Conservation (phyloP, 30 jellyfish, hydroid and myxozoan species). For the Hydra vulgaris region DNA sequence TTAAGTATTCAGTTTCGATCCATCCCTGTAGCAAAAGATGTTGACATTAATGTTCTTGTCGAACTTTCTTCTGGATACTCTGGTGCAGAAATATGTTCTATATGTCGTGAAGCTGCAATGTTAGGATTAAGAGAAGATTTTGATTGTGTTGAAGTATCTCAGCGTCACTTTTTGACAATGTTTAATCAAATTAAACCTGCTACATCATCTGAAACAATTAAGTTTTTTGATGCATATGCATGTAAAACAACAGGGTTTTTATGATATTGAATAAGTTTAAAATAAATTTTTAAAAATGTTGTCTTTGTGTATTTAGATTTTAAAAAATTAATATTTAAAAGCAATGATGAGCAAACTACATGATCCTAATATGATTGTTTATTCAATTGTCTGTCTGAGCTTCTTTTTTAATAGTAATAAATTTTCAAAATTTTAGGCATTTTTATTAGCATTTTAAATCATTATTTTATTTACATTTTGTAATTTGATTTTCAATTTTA, state of each 20-base stretch:
- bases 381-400: no score
- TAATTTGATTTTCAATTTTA: no score
- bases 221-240: constrained; percentile 35
- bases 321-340: background rate
- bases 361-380: no score
- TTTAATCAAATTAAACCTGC: constrained; percentile 54
- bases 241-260: constrained; percentile 4
- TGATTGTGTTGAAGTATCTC: constrained; percentile 27
- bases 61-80: constrained; percentile 61
- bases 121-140: constrained; percentile 59
- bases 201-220: constrained; percentile 20
- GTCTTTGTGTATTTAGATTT: background rate
- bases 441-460: no score
- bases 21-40: constrained; percentile 71
- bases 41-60: constrained; percentile 28
- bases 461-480: no score
- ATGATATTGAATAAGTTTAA: background rate
- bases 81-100: constrained; percentile 93
- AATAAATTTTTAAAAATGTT: background rate
- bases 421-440: no score
- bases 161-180: constrained; percentile 36
- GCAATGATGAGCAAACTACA: background rate
- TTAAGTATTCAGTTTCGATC: constrained; percentile 65
- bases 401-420: no score
- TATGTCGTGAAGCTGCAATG: constrained; percentile 90